A percentile compares a stretch with the other conserved stretches of the same genome.
Evolutionary conservation across 53 echinoderm and acorn worm species (phyloP).

Genomic region (Holothuria scabra): DNA sequence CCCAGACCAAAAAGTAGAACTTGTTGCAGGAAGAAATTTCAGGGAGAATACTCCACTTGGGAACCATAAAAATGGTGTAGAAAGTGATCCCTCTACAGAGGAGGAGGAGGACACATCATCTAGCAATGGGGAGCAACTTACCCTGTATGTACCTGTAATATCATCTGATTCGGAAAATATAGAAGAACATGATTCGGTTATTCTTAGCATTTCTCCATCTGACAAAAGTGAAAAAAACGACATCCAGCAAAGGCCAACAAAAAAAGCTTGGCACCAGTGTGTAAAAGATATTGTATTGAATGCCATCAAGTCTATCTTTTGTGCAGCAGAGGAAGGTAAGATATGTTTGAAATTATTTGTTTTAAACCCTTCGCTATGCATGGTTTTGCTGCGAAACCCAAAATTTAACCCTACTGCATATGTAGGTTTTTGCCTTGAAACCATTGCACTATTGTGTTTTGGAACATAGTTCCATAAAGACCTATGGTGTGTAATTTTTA

Average conservation of each 20-base stretch:
- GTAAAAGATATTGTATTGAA: background rate
- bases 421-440: too few species aligned
- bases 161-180: constrained; percentile 7
- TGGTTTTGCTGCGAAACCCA: too few species aligned
- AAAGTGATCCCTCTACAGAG: background rate
- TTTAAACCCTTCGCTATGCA: too few species aligned
- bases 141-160: constrained; percentile 1
- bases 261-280: constrained; percentile 48
- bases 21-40: background rate
- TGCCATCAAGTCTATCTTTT: constrained; percentile 30
- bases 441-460: too few species aligned
- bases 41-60: background rate
- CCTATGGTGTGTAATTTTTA: too few species aligned
- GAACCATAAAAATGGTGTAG: background rate
- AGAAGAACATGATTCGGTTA: constrained; percentile 2
- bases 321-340: constrained; percentile 43
- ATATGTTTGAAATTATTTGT: too few species aligned
- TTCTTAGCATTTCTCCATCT: constrained; percentile 21
- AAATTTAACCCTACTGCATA: too few species aligned
- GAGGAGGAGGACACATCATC: background rate
- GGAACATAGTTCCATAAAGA: too few species aligned
- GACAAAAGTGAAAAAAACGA: constrained; percentile 13
- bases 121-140: background rate
- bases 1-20: background rate
- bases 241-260: background rate